These are phyloP conservation scores for Acipenser ruthenus DNA, from an alignment of 2,797 vertebrate species.

Conservation along the genomic window DNA sequence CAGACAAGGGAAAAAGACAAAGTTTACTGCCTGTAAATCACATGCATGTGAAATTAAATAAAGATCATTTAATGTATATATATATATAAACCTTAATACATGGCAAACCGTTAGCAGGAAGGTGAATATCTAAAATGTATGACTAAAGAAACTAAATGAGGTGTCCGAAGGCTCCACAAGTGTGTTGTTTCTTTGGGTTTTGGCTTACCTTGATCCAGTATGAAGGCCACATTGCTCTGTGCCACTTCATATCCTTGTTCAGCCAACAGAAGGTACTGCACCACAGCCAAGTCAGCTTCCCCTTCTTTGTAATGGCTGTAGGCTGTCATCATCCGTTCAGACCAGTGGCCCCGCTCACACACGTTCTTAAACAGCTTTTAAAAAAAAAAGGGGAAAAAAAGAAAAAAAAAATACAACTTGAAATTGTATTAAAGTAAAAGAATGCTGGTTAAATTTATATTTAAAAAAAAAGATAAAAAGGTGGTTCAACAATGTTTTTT, in stretches of 20 bases:
- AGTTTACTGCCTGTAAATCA: neutral
- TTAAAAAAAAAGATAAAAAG: neutral
- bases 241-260: slow-evolving; percentile 97
- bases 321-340: slow-evolving; percentile 85
- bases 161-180: too few relatives aligned
- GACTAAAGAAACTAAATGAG: too few relatives aligned
- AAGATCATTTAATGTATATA: too few relatives aligned
- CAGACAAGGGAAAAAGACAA: slow-evolving; percentile 3
- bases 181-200: too few relatives aligned
- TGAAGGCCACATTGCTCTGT: slow-evolving; percentile 95
- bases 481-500: too few relatives aligned
- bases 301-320: slow-evolving; percentile 88
- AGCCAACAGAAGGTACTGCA: slow-evolving; percentile 88
- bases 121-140: too few relatives aligned
- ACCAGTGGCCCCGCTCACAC: slow-evolving; percentile 94
- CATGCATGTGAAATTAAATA: neutral
- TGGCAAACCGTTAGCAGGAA: too few relatives aligned
- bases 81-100: too few relatives aligned
- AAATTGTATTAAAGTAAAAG: neutral
- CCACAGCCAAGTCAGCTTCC: slow-evolving; percentile 75
- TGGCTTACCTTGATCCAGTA: slow-evolving; percentile 91
- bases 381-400: too few relatives aligned
- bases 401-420: neutral
- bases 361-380: slow-evolving; percentile 92
- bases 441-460: neutral